Percentiles rank a stretch among this genome's conserved stretches.
Evolutionary conservation across 2,113 vertebrate genomes (phyloP).

Genomic region (Rousettus leschenaultii): DNA sequence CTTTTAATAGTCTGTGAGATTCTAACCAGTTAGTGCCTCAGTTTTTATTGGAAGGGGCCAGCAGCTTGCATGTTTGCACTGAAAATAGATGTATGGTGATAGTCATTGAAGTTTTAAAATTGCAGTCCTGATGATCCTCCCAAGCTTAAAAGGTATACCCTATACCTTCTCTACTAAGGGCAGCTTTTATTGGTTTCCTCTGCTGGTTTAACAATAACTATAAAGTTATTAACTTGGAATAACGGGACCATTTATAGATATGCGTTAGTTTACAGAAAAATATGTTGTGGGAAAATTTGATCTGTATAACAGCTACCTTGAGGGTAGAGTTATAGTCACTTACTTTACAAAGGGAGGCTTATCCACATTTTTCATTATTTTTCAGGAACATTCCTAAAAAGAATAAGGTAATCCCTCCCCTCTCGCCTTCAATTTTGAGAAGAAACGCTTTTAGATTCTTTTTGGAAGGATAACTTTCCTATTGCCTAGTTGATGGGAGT

Average conservation of each 20-base stretch:
- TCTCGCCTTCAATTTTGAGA: background rate
- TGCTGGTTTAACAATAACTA: background rate
- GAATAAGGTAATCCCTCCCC: background rate
- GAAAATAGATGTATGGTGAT: background rate
- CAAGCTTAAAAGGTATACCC: background rate
- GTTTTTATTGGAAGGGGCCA: background rate
- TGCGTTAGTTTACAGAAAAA: background rate
- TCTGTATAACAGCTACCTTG: background rate
- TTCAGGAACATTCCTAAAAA: background rate
- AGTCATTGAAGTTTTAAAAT: background rate
- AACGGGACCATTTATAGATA: background rate
- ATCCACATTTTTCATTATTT: background rate
- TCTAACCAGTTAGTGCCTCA: background rate
- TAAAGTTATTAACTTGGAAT: background rate
- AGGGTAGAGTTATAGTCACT: background rate
- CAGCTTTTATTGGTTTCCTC: background rate
- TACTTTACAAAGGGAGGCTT: constrained; percentile 5
- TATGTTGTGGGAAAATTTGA: background rate
- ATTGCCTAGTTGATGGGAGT: background rate
- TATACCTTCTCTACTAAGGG: background rate
- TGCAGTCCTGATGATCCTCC: background rate
- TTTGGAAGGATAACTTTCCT: background rate
- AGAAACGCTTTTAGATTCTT: background rate
- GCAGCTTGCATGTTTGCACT: background rate
- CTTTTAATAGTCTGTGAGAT: background rate